Evolutionary conservation across 2,113 vertebrate species (phyloP).

Genomic region (Thalassarche chlororhynchos): DNA sequence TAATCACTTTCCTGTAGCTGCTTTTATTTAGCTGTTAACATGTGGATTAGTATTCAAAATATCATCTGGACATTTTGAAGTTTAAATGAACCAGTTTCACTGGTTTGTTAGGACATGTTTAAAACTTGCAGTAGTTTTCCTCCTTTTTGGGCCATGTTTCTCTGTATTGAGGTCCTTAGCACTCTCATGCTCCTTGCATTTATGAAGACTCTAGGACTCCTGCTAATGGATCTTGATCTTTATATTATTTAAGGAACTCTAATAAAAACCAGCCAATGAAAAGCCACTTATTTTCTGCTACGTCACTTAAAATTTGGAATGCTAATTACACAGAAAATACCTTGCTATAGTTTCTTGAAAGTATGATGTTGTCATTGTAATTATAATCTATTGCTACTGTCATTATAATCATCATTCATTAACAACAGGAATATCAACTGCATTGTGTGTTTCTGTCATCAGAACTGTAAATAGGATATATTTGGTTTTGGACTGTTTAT

Average conservation of each 20-base stretch:
- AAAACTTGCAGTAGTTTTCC: background rate
- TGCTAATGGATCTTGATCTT: background rate
- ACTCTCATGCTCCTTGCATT: background rate
- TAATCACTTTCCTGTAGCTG: background rate
- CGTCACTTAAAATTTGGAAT: background rate
- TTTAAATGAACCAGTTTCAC: background rate
- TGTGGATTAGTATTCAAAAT: background rate
- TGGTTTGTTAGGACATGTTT: background rate
- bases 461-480: background rate
- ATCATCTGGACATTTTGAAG: background rate
- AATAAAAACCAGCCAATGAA: background rate
- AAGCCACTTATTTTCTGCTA: background rate
- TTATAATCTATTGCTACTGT: background rate
- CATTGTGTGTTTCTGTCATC: background rate
- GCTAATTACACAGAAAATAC: background rate
- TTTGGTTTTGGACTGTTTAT: background rate
- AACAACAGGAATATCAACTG: background rate
- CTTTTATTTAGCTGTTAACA: background rate
- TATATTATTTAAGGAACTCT: background rate
- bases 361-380: background rate
- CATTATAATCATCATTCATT: background rate
- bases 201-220: background rate
- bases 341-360: background rate
- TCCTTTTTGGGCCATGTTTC: background rate
- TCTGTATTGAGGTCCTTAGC: background rate